Evolutionary conservation across 2,797 vertebrate species (phyloP).

Genomic region (Scomberomorus guttatus): DNA sequence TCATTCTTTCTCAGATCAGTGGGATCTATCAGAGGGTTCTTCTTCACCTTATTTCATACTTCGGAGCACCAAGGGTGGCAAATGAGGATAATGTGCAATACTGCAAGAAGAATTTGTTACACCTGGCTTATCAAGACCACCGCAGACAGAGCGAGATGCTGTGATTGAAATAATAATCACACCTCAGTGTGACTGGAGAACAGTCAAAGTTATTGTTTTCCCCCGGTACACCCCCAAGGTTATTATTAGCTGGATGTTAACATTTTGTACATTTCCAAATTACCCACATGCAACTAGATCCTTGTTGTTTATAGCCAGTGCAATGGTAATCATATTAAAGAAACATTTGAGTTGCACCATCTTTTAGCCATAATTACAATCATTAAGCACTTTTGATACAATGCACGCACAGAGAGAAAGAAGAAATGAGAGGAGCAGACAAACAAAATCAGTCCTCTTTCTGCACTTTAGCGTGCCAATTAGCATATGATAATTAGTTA

Average conservation of each 20-base stretch:
- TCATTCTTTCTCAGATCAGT: constrained; percentile 64
- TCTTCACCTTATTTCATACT: constrained; percentile 64
- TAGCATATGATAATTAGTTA: constrained; percentile 87
- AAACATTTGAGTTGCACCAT: constrained; percentile 50
- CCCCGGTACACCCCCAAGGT: background rate
- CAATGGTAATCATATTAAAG: constrained; percentile 60
- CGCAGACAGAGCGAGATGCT: constrained; percentile 36
- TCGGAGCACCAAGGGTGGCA: constrained; percentile 21
- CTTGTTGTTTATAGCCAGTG: constrained; percentile 44
- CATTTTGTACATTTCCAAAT: constrained; percentile 46
- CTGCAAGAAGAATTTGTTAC: constrained; percentile 66
- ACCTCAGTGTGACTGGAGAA: constrained; percentile 40
- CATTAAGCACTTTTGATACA: constrained; percentile 74
- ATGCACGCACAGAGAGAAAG: constrained; percentile 47
- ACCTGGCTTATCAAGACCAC: constrained; percentile 58
- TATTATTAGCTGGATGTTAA: constrained; percentile 41
- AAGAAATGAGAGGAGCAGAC: constrained; percentile 57
- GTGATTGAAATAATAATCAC: constrained; percentile 67
- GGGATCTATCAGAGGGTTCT: constrained; percentile 52
- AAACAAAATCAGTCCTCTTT: constrained; percentile 71
- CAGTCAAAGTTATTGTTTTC: constrained; percentile 43
- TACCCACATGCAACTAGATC: constrained; percentile 23
- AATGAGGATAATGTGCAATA: constrained; percentile 65
- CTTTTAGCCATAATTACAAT: constrained; percentile 68
- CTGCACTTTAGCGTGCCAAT: constrained; percentile 75